These are phyloP conservation scores for Eupithecia inturbata DNA, from an alignment of 2,888 invertebrate genomes.

Conservation along the genomic window DNA sequence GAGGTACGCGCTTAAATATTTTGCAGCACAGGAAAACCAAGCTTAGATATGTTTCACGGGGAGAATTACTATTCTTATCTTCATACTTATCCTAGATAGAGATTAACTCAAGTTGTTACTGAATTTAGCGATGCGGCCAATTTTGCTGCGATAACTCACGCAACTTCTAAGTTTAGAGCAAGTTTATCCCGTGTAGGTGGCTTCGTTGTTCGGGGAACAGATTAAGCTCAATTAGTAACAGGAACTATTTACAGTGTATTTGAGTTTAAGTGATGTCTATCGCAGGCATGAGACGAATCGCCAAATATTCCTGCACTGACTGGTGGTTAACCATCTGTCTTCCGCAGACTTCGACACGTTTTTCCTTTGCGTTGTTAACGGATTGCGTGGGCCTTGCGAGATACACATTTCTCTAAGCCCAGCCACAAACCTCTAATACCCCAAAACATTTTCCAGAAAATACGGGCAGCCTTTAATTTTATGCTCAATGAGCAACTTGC, in stretches of 20 bases:
- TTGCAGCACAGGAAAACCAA: slow-evolving; percentile 36
- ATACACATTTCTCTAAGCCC: slow-evolving; percentile 12
- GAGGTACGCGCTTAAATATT: slow-evolving; percentile 43
- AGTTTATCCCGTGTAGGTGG: slow-evolving; percentile 45
- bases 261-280: slow-evolving; percentile 58
- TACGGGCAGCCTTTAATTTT: slow-evolving; percentile 9
- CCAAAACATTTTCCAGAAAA: slow-evolving; percentile 17
- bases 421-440: slow-evolving; percentile 14
- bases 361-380: slow-evolving; percentile 54
- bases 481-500: slow-evolving; percentile 12
- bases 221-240: slow-evolving; percentile 65
- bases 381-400: slow-evolving; percentile 45
- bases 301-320: slow-evolving; percentile 63
- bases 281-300: slow-evolving; percentile 57
- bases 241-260: slow-evolving; percentile 61
- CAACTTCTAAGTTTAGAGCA: slow-evolving; percentile 42
- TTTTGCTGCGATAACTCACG: slow-evolving; percentile 34
- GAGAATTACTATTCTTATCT: slow-evolving; percentile 32
- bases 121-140: slow-evolving; percentile 26
- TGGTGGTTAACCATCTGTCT: slow-evolving; percentile 61
- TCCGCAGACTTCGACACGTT: slow-evolving; percentile 47
- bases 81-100: slow-evolving; percentile 10
- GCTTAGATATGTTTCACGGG: slow-evolving; percentile 32
- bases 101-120: slow-evolving; percentile 24
- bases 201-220: slow-evolving; percentile 45